phyloP scores from a whole-genome alignment of 2,888 invertebrate species.

The Drosophila diplacantha region DNA sequence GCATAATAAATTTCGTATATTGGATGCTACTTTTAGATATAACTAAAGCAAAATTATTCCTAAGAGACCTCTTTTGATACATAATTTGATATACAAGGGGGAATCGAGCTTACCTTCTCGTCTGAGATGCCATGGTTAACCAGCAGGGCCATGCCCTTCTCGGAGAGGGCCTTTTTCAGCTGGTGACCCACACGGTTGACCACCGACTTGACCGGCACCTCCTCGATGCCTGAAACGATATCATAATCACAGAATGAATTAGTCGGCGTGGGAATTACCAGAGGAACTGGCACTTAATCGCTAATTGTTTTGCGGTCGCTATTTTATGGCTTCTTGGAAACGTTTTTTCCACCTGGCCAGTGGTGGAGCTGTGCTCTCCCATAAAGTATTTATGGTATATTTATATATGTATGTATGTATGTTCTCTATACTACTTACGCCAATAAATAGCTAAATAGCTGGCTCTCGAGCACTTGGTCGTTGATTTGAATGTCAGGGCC shows the following conservation, averaged over 20 bases:
- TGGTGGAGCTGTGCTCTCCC: slow-evolving; percentile 5
- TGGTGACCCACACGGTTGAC: slow-evolving; percentile 84
- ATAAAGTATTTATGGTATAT: slow-evolving; percentile 53
- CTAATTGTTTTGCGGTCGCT: slow-evolving; percentile 42
- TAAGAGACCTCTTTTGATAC: background rate
- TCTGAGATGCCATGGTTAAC: slow-evolving; percentile 87
- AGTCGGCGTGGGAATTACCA: slow-evolving; percentile 45
- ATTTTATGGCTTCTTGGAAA: slow-evolving; percentile 34
- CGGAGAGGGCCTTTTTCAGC: slow-evolving; percentile 83
- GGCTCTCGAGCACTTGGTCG: slow-evolving; percentile 18
- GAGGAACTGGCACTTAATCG: slow-evolving; percentile 38
- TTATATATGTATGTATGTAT: background rate
- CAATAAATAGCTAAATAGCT: slow-evolving; percentile 56
- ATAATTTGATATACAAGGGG: background rate
- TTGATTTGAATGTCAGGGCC: slow-evolving; percentile 35
- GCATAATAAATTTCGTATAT: background rate
- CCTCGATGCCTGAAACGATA: slow-evolving; percentile 81
- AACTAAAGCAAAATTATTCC: background rate
- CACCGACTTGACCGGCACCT: slow-evolving; percentile 84
- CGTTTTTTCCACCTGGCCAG: slow-evolving; percentile 25
- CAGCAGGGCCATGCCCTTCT: slow-evolving; percentile 85
- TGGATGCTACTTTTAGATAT: background rate
- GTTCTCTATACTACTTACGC: slow-evolving; percentile 5
- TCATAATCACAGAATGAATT: slow-evolving; percentile 11
- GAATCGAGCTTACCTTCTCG: slow-evolving; percentile 80